phyloP scores from a whole-genome alignment of 1,140 invertebrate species.

The Eupristina koningsbergeri region DNA sequence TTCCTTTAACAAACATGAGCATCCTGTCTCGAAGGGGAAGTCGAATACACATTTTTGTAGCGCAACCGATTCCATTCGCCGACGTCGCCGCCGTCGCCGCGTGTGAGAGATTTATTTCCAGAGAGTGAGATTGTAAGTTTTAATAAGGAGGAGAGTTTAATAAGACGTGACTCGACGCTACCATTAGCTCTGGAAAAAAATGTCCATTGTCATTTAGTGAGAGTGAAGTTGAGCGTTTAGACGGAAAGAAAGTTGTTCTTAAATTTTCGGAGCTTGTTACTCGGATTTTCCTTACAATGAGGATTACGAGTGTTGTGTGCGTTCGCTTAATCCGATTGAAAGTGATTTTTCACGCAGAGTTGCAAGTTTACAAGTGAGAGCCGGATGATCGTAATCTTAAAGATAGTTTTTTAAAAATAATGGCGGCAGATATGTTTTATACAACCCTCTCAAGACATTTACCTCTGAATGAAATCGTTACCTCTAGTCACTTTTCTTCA shows the following conservation, averaged over 20 bases:
- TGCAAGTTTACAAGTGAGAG: neutral
- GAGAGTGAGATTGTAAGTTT: too few relatives aligned
- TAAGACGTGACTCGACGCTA: neutral
- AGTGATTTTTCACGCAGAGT: neutral
- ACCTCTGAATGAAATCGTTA: conserved; percentile 21
- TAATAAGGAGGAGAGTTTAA: neutral
- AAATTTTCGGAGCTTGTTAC: neutral
- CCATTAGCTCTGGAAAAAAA: neutral
- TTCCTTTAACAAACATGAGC: too few relatives aligned
- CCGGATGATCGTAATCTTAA: conserved; percentile 9
- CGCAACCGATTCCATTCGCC: neutral
- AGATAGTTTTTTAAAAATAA: conserved; percentile 12
- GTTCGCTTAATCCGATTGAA: conserved; percentile 17
- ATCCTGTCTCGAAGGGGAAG: neutral
- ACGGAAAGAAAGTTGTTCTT: conserved; percentile 11
- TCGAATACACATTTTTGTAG: neutral
- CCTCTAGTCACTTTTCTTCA: neutral
- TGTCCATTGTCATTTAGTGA: neutral
- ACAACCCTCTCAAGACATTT: conserved; percentile 3
- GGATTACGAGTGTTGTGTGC: neutral
- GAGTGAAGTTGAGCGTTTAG: neutral
- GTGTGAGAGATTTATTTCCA: too few relatives aligned
- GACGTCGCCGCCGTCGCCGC: too few relatives aligned
- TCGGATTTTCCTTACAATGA: neutral
- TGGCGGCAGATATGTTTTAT: conserved; percentile 37